Percentiles rank a stretch among this genome's conserved stretches.
These are phyloP conservation scores for Sapayoa aenigma DNA, from an alignment of 2,113 vertebrate species.

Conservation along the genomic window DNA sequence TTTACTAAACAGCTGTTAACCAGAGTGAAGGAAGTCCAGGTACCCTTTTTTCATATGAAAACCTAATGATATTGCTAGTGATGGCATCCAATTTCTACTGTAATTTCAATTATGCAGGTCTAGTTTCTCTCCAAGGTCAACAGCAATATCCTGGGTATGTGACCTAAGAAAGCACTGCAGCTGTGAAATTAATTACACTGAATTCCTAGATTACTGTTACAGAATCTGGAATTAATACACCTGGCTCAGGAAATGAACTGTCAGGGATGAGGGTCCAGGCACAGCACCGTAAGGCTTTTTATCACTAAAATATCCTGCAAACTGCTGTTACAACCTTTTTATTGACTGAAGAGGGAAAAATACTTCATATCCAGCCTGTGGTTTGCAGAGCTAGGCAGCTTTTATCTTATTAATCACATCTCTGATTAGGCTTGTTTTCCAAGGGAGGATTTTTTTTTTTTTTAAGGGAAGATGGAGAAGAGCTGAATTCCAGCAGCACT, in stretches of 20 bases:
- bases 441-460: not conserved
- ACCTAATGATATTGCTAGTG: not conserved
- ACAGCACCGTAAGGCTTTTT: not conserved
- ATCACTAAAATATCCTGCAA: not conserved
- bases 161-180: not conserved
- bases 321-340: not conserved
- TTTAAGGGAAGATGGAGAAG: not conserved
- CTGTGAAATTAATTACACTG: not conserved
- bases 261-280: not conserved
- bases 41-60: not conserved
- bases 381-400: not conserved
- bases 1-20: not conserved
- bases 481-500: not conserved
- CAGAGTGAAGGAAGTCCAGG: not conserved
- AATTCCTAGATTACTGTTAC: not conserved
- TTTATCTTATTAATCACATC: not conserved
- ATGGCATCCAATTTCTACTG: not conserved
- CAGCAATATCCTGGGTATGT: not conserved
- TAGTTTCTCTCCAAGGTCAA: not conserved
- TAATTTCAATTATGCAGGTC: not conserved
- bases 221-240: not conserved
- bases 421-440: not conserved
- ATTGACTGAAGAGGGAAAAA: not conserved
- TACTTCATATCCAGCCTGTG: rapidly evolving
- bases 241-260: not conserved